Evolutionary conservation across 2,888 invertebrate species (phyloP).

Genomic region (Tinea trinotella): DNA sequence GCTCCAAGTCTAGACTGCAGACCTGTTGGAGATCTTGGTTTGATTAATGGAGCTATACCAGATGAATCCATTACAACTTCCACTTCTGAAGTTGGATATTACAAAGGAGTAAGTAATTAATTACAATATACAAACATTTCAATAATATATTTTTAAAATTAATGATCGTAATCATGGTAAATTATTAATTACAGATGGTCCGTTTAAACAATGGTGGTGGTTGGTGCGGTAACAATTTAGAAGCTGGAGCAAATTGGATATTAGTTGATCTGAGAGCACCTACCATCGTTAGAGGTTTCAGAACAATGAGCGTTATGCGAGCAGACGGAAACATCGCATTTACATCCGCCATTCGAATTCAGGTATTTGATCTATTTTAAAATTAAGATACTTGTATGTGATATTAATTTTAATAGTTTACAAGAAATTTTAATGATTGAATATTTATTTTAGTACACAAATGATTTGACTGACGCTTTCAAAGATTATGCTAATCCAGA

Average conservation of each 20-base stretch:
- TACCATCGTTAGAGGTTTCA: constrained; percentile 89
- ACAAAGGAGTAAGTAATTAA: constrained; percentile 82
- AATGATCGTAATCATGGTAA: background rate
- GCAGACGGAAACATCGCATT: constrained; percentile 88
- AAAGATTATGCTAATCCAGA: constrained; percentile 94
- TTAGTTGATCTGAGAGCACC: constrained; percentile 90
- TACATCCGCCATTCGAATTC: constrained; percentile 89
- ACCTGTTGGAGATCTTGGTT: constrained; percentile 90
- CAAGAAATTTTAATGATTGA: background rate
- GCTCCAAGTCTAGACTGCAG: constrained; percentile 89
- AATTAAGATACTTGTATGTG: constrained; percentile 7
- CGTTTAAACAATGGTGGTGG: constrained; percentile 87
- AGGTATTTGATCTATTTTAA: constrained; percentile 27
- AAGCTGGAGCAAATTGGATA: constrained; percentile 92
- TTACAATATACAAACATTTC: background rate
- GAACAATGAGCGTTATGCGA: constrained; percentile 90
- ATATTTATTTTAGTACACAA: constrained; percentile 77
- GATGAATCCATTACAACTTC: constrained; percentile 92
- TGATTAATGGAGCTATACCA: constrained; percentile 90
- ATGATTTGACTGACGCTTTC: constrained; percentile 90
- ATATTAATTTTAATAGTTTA: background rate
- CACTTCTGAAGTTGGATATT: constrained; percentile 84
- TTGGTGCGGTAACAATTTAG: constrained; percentile 91
- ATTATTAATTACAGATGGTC: constrained; percentile 73
- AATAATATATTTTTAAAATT: background rate